These are phyloP conservation scores for Agelaius tricolor DNA, from an alignment of 2,113 vertebrate genomes.

Conservation along the genomic window DNA sequence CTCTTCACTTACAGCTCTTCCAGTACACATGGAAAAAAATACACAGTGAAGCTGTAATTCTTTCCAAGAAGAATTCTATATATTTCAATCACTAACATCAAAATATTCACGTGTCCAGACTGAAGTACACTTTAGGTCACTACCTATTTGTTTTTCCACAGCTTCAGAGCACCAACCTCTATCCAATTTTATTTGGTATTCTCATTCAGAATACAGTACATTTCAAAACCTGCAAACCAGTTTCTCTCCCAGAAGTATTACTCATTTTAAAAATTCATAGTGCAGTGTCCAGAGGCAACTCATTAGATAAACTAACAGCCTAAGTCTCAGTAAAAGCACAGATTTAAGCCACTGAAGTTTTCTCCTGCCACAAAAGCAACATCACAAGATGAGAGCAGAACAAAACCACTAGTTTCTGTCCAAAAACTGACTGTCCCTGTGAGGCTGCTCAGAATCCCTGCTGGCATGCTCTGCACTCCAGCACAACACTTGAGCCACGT, in stretches of 20 bases:
- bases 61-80: not conserved
- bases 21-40: not conserved
- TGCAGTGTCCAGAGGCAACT: not conserved
- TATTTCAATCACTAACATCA: not conserved
- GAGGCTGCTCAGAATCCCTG: constrained; percentile 24
- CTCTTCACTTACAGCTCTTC: not conserved
- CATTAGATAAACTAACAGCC: not conserved
- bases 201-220: not conserved
- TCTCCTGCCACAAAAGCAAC: not conserved
- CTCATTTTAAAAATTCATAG: not conserved
- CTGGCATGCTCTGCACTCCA: not conserved
- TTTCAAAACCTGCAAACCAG: not conserved
- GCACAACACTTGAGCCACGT: not conserved
- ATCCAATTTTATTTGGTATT: not conserved
- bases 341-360: not conserved
- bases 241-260: not conserved
- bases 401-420: not conserved
- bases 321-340: not conserved
- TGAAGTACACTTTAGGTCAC: not conserved
- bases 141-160: not conserved
- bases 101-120: not conserved
- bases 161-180: not conserved
- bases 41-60: not conserved
- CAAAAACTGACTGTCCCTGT: not conserved
- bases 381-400: not conserved